Conservation (phyloP, 2,113 vertebrate species). For the Opisthocomus hoazin region DNA sequence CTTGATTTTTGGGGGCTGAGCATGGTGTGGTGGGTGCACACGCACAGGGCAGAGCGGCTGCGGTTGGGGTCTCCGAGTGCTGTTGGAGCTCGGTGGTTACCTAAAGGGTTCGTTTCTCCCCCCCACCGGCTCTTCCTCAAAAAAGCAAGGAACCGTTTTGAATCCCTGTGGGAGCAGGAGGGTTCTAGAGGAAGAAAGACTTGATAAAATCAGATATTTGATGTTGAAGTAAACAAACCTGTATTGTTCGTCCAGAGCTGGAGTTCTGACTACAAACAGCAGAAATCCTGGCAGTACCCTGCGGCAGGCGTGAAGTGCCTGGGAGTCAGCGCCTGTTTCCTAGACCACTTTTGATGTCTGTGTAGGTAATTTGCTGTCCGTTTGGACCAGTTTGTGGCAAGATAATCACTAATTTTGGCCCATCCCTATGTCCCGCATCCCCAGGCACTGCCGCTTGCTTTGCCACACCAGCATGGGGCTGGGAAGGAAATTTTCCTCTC, state of each 20-base stretch:
- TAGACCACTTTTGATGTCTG: neutral
- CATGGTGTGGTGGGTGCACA: accelerated
- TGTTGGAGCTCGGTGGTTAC: neutral
- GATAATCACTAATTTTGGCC: neutral
- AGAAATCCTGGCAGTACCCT: neutral
- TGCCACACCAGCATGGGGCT: accelerated
- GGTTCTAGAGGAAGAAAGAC: neutral
- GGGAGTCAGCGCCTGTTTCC: neutral
- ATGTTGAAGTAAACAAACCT: constrained; percentile 31
- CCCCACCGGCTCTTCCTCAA: neutral
- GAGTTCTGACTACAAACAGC: neutral
- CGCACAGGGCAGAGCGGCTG: neutral
- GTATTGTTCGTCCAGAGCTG: constrained; percentile 20
- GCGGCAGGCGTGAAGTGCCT: neutral
- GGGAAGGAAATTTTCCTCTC: neutral
- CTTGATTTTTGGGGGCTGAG: neutral
- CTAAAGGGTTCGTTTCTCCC: neutral
- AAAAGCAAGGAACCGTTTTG: neutral
- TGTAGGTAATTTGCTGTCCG: neutral
- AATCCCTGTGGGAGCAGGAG: neutral
- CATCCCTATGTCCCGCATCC: accelerated
- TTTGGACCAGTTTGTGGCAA: neutral
- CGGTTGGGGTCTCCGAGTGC: accelerated
- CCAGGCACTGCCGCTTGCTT: neutral
- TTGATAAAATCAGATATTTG: constrained; percentile 48